Conservation (phyloP, 2,113 vertebrate species). For the Anolis sagrei region DNA sequence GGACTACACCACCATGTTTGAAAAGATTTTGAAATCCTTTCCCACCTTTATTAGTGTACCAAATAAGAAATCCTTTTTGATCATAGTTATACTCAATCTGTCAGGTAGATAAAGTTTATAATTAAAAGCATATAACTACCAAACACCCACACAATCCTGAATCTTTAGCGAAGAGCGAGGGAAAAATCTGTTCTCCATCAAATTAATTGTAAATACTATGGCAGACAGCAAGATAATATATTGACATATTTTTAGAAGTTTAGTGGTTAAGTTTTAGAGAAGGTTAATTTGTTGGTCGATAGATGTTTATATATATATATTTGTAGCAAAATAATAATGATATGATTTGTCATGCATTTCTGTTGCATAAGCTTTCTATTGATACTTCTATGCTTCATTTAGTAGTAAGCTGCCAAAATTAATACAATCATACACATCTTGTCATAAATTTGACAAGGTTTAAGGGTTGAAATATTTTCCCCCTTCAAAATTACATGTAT, state of each 20-base stretch:
- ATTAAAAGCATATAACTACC: constrained; percentile 12
- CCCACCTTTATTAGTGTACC: not conserved
- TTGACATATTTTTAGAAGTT: constrained; percentile 70
- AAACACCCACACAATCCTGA: constrained; percentile 17
- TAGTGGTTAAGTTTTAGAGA: constrained; percentile 61
- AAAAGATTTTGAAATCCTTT: not conserved
- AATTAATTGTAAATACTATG: constrained; percentile 45
- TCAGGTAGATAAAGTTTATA: constrained; percentile 21
- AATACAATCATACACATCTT: constrained; percentile 69
- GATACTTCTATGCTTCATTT: constrained; percentile 75
- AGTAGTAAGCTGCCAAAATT: constrained; percentile 74
- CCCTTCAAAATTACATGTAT: constrained; percentile 69
- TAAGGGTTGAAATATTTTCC: constrained; percentile 65
- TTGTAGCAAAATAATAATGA: constrained; percentile 74
- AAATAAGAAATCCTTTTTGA: not conserved
- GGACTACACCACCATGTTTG: not conserved
- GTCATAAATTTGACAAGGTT: constrained; percentile 75
- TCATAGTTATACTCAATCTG: constrained; percentile 4
- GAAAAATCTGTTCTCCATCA: constrained; percentile 19
- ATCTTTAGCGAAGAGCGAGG: constrained; percentile 14
- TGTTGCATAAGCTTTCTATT: constrained; percentile 73
- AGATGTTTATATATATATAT: constrained; percentile 64
- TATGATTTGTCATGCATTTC: constrained; percentile 70
- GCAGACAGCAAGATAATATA: constrained; percentile 52
- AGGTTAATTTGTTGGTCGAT: constrained; percentile 67